Evolutionary conservation across 2,113 vertebrate genomes (phyloP), one percentile per base, ranked within the genome.

Genomic region (Dipodomys merriami): DNA sequence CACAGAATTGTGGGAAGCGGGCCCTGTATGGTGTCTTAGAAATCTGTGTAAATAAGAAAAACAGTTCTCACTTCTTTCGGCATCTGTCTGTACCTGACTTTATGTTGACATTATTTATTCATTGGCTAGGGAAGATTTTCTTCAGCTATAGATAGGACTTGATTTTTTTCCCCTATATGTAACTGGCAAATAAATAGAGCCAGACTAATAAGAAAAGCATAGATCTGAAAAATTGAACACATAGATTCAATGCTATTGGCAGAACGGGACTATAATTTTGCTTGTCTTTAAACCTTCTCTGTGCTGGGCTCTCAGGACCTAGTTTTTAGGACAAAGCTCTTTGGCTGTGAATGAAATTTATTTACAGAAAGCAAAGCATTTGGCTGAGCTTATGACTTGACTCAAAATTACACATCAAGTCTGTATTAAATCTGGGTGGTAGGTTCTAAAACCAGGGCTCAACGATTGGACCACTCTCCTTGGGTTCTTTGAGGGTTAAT

Each of bases 291-390:
- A 94, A 71, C 84, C 65, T 90, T 92, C 15, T 77, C 25, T 46
- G 29, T 39, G 18, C 22, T 49, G 0, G 7, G 27, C 64, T 92
- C 84, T 72, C 27, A 35, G 19, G 64, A 85, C 60, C 33, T 93
- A 77, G 39, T 86, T 85, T 80, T 84, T 77, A 73, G 67, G 80
- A 60, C 22, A 87, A 86, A 25, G 5, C 2, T 64, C 72, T 64
- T 33, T 80, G 85, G 80, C 86, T 82, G 67, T 74, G 76, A 96
- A 93, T 90, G 76, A 57, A 76, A 93, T 93, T 92, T 77, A 81
- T 90, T 92, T 94, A 71, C 67, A 88, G 92, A 69, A 88, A 88
- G 83, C 1, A 29, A 81, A 88, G 46, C 68, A 15, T 78, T 69
- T 90, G 90, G 68, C 79, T 71, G 68, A 77, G 25, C 90, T 11